Evolutionary conservation across 2,113 vertebrate species (phyloP).

Genomic region (Ginglymostoma cirratum): DNA sequence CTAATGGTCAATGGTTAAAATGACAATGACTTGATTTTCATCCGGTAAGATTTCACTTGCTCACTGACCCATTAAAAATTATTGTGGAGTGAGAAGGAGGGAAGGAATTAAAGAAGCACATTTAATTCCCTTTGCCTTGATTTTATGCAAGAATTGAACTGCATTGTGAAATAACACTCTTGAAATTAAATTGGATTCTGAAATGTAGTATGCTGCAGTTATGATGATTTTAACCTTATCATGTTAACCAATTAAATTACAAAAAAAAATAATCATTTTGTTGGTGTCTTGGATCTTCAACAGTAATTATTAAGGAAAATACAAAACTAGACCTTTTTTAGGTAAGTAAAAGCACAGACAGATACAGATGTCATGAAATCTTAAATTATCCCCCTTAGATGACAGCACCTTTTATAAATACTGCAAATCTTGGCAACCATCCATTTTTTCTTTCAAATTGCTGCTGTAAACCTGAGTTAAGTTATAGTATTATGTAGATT

Average conservation of each 20-base stretch:
- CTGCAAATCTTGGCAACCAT: background rate
- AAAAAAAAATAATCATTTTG: background rate
- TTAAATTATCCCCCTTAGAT: background rate
- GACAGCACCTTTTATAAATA: constrained; percentile 9
- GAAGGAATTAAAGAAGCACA: background rate
- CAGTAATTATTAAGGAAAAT: background rate
- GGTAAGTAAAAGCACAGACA: background rate
- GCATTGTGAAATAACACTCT: background rate
- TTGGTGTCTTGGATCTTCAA: too few relatives aligned
- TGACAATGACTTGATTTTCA: background rate
- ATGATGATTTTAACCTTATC: background rate
- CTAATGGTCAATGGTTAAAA: constrained; percentile 12
- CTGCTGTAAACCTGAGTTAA: background rate
- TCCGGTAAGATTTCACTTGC: background rate
- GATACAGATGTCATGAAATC: background rate
- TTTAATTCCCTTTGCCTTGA: background rate
- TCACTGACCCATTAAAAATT: background rate
- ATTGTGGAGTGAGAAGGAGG: background rate
- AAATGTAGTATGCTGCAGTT: background rate
- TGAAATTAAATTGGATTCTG: background rate
- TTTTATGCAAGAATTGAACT: background rate
- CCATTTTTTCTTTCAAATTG: background rate
- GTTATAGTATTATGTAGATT: background rate
- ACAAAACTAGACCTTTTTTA: background rate
- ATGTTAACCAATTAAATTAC: background rate